phyloP scores from a whole-genome alignment of 2,888 invertebrate species.

The Ditula angustiorana region DNA sequence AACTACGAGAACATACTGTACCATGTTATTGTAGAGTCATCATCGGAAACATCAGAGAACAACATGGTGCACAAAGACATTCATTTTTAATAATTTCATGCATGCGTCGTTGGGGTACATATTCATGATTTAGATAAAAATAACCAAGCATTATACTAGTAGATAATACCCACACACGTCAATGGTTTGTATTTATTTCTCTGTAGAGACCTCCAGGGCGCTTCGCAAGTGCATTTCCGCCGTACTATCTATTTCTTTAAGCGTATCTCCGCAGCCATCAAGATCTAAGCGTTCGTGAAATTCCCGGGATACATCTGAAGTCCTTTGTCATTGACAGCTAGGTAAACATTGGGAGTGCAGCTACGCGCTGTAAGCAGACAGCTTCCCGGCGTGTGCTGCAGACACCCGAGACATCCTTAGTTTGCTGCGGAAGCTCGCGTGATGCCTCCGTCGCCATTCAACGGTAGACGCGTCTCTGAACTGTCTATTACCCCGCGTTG shows the following conservation, averaged over 20 bases:
- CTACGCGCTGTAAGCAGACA: slow-evolving; percentile 20
- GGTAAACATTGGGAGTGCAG: slow-evolving; percentile 18
- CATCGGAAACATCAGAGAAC: no score
- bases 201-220: neutral
- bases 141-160: no score
- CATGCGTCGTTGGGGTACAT: no score
- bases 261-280: neutral
- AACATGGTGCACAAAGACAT: no score
- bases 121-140: no score
- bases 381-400: slow-evolving; percentile 14
- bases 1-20: no score
- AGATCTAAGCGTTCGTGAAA: slow-evolving; percentile 18
- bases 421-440: slow-evolving; percentile 17
- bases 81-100: no score
- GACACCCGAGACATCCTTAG: slow-evolving; percentile 7
- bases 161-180: no score
- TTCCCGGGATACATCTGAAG: slow-evolving; percentile 8
- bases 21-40: no score
- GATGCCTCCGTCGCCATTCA: slow-evolving; percentile 18
- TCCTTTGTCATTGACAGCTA: slow-evolving; percentile 22
- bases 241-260: neutral
- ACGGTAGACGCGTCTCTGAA: neutral
- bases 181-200: neutral
- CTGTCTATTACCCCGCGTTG: slow-evolving; percentile 13
- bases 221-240: neutral